Conservation (phyloP, 64 coral and sea anemone genomes). For the Orbicella faveolata region DNA sequence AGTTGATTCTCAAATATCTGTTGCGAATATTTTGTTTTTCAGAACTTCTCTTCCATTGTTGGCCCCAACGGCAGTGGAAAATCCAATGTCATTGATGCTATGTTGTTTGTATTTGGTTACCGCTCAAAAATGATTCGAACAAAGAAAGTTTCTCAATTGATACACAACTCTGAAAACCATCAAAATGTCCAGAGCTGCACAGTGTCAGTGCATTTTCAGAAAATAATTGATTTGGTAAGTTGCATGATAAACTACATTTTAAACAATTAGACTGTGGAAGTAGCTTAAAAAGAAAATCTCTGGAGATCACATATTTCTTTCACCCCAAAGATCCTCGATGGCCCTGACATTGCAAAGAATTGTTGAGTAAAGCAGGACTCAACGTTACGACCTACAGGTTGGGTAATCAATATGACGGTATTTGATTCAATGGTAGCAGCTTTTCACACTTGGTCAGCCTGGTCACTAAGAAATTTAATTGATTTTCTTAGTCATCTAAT, state of each 20-base stretch:
- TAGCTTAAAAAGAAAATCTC: too few species aligned
- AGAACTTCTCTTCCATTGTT: constrained; percentile 98
- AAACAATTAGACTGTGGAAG: background rate
- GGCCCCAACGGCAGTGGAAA: constrained; percentile 98
- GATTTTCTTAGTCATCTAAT: too few species aligned
- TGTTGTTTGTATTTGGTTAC: constrained; percentile 99
- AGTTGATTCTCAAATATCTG: background rate
- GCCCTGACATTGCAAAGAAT: too few species aligned
- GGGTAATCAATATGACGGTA: too few species aligned
- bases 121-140: constrained; percentile 99
- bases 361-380: too few species aligned
- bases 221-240: constrained; percentile 97
- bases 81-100: constrained; percentile 98
- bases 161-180: constrained; percentile 95
- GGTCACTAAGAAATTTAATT: too few species aligned
- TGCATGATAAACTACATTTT: background rate
- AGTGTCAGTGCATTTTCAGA: constrained; percentile 90
- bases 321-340: too few species aligned
- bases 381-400: too few species aligned
- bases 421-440: too few species aligned
- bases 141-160: constrained; percentile 95
- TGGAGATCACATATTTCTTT: too few species aligned
- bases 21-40: background rate
- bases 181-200: constrained; percentile 83
- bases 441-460: too few species aligned